Percentiles rank a stretch among this genome's conserved stretches.
These are phyloP conservation scores for Sparus aurata DNA, from an alignment of 2,797 vertebrate species.

Conservation along the genomic window DNA sequence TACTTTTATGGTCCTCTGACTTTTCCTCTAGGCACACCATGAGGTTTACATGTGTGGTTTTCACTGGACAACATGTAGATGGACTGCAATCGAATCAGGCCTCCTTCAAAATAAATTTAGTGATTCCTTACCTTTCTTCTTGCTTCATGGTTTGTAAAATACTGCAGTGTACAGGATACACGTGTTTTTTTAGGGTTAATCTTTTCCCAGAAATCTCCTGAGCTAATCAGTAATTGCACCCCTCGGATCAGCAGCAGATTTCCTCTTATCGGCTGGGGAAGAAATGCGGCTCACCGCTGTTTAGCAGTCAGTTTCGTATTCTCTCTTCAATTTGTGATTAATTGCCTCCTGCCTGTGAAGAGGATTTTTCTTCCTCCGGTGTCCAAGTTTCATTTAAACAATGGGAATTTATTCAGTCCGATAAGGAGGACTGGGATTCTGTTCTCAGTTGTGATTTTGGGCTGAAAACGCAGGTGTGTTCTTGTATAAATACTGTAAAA, in stretches of 20 bases:
- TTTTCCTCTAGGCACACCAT: neutral
- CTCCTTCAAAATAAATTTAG: too few species aligned
- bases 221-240: neutral
- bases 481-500: neutral
- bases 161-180: neutral
- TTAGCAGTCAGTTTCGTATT: neutral
- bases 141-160: too few species aligned
- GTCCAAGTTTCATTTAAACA: neutral
- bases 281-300: neutral
- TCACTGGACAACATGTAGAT: neutral
- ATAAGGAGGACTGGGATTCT: neutral
- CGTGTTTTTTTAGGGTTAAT: too few species aligned
- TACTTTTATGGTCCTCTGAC: neutral
- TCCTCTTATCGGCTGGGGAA: neutral
- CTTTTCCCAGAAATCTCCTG: neutral
- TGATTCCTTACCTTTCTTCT: neutral
- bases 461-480: neutral
- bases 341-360: neutral
- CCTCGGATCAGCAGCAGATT: neutral
- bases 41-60: neutral
- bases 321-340: slow-evolving; percentile 1
- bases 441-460: slow-evolving; percentile 8
- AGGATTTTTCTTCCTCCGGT: neutral
- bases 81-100: neutral
- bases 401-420: neutral